phyloP scores from a whole-genome alignment of 2,797 vertebrate species.

The Dendrocincla tyrannina region DNA sequence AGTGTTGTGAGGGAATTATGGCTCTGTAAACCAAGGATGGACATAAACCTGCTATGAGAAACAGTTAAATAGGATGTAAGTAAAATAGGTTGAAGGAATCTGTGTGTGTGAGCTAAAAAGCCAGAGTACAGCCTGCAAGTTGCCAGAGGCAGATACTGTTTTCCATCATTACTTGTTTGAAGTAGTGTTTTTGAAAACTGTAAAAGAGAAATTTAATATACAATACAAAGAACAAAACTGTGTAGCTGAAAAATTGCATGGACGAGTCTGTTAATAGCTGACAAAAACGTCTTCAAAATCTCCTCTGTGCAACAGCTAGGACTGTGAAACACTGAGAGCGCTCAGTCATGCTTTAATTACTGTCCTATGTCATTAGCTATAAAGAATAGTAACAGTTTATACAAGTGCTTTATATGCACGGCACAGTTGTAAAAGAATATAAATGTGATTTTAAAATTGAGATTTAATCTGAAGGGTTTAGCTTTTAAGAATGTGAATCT shows the following conservation, averaged over 20 bases:
- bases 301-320: not conserved
- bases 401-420: not conserved
- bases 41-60: not conserved
- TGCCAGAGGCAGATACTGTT: not conserved
- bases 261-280: not conserved
- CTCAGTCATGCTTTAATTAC: not conserved
- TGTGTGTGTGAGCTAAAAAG: not conserved
- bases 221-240: not conserved
- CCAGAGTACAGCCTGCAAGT: not conserved
- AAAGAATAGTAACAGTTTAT: not conserved
- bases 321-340: not conserved
- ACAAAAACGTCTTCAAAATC: not conserved
- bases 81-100: not conserved
- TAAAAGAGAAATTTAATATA: not conserved
- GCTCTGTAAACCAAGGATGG: not conserved
- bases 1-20: not conserved
- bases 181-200: not conserved
- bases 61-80: not conserved
- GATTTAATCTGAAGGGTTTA: not conserved
- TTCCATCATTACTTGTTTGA: not conserved
- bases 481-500: not conserved
- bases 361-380: not conserved
- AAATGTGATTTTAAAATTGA: not conserved
- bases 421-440: not conserved
- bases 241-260: not conserved